Conservation (phyloP, 1,140 invertebrate genomes). For the Stegodyphus dumicola region DNA sequence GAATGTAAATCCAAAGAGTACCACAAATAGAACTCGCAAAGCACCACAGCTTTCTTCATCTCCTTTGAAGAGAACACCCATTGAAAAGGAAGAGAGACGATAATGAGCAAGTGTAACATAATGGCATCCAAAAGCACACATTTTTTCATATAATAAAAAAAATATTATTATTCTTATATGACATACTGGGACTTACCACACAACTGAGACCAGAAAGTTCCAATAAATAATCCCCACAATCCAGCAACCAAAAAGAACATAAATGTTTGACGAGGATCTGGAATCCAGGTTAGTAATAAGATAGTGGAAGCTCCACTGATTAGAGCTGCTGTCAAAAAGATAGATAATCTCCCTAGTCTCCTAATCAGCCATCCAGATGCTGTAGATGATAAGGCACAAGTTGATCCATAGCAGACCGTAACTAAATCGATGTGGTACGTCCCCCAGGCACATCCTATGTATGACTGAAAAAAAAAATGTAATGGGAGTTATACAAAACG, state of each 20-base stretch:
- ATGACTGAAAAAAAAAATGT: not conserved
- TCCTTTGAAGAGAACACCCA: constrained; percentile 88
- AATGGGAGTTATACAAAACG: too few relatives aligned
- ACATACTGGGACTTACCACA: not conserved
- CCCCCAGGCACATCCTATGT: not conserved
- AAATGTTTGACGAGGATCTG: not conserved
- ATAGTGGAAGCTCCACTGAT: not conserved
- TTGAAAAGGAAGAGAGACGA: constrained; percentile 71
- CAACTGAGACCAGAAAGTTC: not conserved
- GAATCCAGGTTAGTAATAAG: not conserved
- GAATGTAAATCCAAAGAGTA: constrained; percentile 85
- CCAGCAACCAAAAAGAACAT: not conserved
- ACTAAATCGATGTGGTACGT: not conserved
- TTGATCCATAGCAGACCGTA: not conserved
- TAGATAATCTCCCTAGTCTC: not conserved
- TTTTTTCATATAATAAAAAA: too few relatives aligned
- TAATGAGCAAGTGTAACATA: not conserved
- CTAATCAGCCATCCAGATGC: not conserved
- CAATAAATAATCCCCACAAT: not conserved
- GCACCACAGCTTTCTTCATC: constrained; percentile 95
- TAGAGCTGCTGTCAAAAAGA: not conserved
- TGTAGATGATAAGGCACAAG: not conserved
- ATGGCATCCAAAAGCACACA: too few relatives aligned
- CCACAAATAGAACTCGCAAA: constrained; percentile 96
- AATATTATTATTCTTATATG: too few relatives aligned